phyloP scores from a whole-genome alignment of 2,888 invertebrate species.

The Thera obeliscata region DNA sequence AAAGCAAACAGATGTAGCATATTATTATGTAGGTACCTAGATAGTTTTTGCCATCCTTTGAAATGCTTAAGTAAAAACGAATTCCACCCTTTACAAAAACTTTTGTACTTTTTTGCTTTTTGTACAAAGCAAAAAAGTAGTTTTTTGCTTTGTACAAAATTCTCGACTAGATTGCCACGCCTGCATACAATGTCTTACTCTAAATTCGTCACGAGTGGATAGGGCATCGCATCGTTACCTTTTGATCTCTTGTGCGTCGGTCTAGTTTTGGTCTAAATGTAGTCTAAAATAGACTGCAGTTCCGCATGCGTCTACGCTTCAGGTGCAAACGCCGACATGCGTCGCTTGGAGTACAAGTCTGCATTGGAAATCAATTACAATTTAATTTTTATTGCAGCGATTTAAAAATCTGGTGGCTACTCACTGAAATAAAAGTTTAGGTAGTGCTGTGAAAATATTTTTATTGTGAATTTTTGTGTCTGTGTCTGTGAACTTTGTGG shows the following conservation, averaged over 20 bases:
- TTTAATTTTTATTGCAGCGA: conserved; percentile 2
- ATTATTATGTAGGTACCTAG: too few relatives aligned
- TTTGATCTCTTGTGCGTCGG: conserved; percentile 76
- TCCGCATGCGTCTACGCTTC: conserved; percentile 74
- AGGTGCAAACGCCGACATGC: conserved; percentile 71
- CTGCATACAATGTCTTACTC: conserved; percentile 11
- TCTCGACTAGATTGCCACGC: conserved; percentile 1
- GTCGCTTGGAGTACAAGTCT: conserved; percentile 50
- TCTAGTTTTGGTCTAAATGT: conserved; percentile 76
- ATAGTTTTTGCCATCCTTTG: too few relatives aligned
- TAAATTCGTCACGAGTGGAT: conserved; percentile 45
- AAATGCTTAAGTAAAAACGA: too few relatives aligned
- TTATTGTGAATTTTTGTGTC: neutral
- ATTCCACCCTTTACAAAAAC: too few relatives aligned
- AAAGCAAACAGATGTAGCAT: too few relatives aligned
- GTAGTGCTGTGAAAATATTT: neutral
- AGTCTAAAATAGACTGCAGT: conserved; percentile 75
- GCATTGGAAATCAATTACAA: conserved; percentile 20
- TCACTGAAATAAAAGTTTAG: neutral
- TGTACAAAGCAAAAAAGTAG: too few relatives aligned
- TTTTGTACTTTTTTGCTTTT: too few relatives aligned
- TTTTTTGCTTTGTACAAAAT: neutral
- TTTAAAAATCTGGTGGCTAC: neutral
- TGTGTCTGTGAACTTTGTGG: neutral
- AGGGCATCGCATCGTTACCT: conserved; percentile 63